Base-by-base conservation (phyloP, 1,140 invertebrate species). In the Eubasilissa regina region DNA sequence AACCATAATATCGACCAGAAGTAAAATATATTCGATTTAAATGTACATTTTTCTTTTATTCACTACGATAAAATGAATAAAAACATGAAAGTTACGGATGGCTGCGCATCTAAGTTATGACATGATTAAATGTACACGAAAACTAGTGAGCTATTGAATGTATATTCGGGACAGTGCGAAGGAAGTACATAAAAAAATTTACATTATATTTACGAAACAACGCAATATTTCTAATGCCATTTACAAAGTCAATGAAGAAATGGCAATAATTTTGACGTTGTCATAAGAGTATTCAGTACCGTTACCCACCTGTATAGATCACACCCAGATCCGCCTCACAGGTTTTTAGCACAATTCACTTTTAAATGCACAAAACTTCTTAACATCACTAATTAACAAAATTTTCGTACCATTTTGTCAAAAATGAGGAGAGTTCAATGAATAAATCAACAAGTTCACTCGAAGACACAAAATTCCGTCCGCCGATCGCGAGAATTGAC, bases 301-400 rank as follows among this genome's bases (percentile, higher is more conserved):
- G 77, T 78, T 78, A 78, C 77, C 77, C 77, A 78, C 77, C 77
- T 78, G 77, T 72, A 60, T 60, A 47, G 66, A 78, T 78, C 77
- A 78, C 77, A 78, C 77, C 77, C 77, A 78, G 68, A 78, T 78
- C 68, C 68, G 77, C 68, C 51, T 78, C 68, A 60, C 66, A 56
- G 68, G 45, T 51, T 72, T 21, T 60, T 15, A n/a, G 43, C 77
- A 78, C 77, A 62, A 62, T 62, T 60, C 66, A 78, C 77, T 25
- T 45, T 47, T 9, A 62, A 60, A 19, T 21, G 43, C 51, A 62
- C 66, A 51, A 72, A 51, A 78, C 17, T 48, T 48, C 13, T 73
- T 21, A 13, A 25, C 77, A 78, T 78, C 68, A 73, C 77, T 48
- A 6, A 72, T 17, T 35, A 60, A 72, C 21, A 62, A 21, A n/a